A percentile compares a stretch with the other conserved stretches of the same genome.
phyloP scores from a whole-genome alignment of 2,888 invertebrate species.

The Ischnura elegans region DNA sequence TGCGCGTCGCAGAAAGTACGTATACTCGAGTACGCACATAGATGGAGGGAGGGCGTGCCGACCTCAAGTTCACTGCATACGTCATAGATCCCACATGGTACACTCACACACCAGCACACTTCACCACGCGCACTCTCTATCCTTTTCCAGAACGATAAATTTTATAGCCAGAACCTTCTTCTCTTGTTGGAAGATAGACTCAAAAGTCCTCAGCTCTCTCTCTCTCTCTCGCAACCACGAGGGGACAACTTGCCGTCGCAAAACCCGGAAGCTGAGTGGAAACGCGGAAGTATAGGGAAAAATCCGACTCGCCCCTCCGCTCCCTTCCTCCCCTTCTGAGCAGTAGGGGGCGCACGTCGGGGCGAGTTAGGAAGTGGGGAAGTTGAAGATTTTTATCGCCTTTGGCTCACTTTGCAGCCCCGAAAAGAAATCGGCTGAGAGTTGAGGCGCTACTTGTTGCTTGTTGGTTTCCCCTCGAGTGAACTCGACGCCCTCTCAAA shows the following conservation, averaged over 20 bases:
- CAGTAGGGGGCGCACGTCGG: constrained; percentile 72
- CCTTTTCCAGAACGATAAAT: constrained; percentile 73
- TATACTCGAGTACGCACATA: too few species aligned
- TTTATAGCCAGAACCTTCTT: constrained; percentile 78
- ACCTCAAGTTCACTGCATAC: too few species aligned
- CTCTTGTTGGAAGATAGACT: too few species aligned
- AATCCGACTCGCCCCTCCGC: constrained; percentile 75
- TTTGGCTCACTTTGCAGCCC: constrained; percentile 76
- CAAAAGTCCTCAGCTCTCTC: constrained; percentile 71
- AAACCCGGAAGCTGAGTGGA: constrained; percentile 71
- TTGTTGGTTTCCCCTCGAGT: constrained; percentile 69
- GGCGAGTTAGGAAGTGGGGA: constrained; percentile 76
- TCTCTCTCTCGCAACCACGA: constrained; percentile 71
- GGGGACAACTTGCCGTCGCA: constrained; percentile 74
- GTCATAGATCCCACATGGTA: too few species aligned
- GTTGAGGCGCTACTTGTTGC: constrained; percentile 75
- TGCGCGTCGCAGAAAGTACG: neutral
- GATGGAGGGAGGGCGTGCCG: neutral
- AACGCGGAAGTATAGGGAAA: constrained; percentile 74
- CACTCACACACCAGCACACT: too few species aligned
- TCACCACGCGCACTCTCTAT: neutral
- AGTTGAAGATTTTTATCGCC: constrained; percentile 75
- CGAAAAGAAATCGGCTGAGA: constrained; percentile 77
- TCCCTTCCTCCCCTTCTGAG: constrained; percentile 71
- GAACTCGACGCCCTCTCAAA: constrained; percentile 1